Evolutionary conservation across 2,888 invertebrate species (phyloP), one percentile per base, ranked within the genome.

Genomic region (Mimas tiliae): DNA sequence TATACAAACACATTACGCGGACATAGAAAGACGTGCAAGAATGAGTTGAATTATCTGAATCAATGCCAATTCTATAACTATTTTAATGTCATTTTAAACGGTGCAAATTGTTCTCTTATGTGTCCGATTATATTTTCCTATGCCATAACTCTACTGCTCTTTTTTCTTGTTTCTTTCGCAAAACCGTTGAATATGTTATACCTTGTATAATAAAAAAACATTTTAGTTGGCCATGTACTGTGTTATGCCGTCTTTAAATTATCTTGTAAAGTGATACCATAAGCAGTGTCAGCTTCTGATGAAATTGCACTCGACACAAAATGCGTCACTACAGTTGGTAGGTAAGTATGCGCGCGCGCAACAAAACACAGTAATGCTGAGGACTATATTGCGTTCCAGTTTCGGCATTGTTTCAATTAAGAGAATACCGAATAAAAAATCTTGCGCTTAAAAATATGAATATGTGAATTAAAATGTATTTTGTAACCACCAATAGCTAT

Each of bases 241-340:
- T 48, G 47, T 16, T 27, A 48, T 14, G 64, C 12, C 47, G 34
- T 27, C 65, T 45, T 65, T 27, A 65, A 53, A 53, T 55, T 50
- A 11, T 34, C 74, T 78, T 79, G 89, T 85, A 90, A 90, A 84
- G 72, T 71, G 85, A 90, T 83, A 88, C 88, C 81, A 64, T 73
- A 58, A 74, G 77, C 74, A 67, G 74, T 76, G 80, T 88, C 88
- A 88, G 87, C 87, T 71, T 70, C 70, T 67, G 70, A 63, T 47
- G 42, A 69, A 70, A 70, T 69, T 70, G 68, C 66, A 69, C 66
- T 65, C 27, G 50, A 47, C 9, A 12, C 19, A 64, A 27, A 19
- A 33, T 47, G 50, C 50, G 64, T 38, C 58, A 33, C 55, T 53
- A 66, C 65, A 66, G 63, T 65, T 70, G 67, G 68, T 21, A 47